Evolutionary conservation across 2,113 vertebrate genomes (phyloP).

Genomic region (Cygnus atratus): DNA sequence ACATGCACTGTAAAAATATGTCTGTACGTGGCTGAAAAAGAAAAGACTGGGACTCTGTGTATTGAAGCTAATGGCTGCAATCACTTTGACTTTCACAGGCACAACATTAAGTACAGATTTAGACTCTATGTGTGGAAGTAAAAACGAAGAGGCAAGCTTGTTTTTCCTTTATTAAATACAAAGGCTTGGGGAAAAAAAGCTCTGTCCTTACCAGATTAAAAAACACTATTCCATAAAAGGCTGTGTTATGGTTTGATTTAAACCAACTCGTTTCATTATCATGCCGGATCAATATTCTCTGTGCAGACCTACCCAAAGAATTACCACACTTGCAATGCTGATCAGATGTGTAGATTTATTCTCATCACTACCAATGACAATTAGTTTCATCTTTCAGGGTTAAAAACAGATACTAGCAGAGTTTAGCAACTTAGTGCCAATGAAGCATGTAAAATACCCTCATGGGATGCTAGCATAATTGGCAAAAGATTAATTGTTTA

Average conservation of each 20-base stretch:
- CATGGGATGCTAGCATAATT: constrained; percentile 39
- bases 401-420: constrained; percentile 18
- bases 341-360: not conserved
- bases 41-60: not conserved
- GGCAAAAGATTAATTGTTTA: constrained; percentile 60
- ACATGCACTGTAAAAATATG: not conserved
- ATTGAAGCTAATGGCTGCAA: not conserved
- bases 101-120: not conserved
- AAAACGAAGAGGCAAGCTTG: fast-evolving
- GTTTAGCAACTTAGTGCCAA: constrained; percentile 27
- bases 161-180: not conserved
- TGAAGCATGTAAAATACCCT: constrained; percentile 52
- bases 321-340: not conserved
- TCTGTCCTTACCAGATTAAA: not conserved
- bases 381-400: constrained; percentile 15
- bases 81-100: not conserved
- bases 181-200: not conserved
- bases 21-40: not conserved
- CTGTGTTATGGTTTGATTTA: not conserved
- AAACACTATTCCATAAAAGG: not conserved
- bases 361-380: constrained; percentile 15
- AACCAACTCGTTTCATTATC: not conserved
- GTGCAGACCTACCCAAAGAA: not conserved
- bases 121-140: not conserved
- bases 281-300: not conserved